Conservation (phyloP, 2,888 invertebrate genomes). For the Podotricha telesiphe region DNA sequence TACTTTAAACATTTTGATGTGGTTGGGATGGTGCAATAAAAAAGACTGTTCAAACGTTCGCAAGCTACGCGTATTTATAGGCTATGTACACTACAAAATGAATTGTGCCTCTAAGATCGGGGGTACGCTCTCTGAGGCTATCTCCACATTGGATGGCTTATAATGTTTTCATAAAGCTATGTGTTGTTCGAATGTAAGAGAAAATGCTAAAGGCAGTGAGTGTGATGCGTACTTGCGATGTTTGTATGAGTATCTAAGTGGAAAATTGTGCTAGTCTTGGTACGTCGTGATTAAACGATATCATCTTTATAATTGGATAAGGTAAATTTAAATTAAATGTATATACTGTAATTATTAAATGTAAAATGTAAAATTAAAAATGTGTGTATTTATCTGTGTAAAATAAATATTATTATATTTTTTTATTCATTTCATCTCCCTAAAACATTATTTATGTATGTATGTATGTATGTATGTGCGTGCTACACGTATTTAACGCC, state of each 20-base stretch:
- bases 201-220: conserved; percentile 34
- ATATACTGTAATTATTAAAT: neutral
- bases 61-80: conserved; percentile 73
- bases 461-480: no score
- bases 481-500: no score
- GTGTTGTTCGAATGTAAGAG: conserved; percentile 30
- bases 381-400: no score
- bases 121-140: conserved; percentile 54
- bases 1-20: conserved; percentile 59
- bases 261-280: conserved; percentile 56
- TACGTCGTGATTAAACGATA: conserved; percentile 48
- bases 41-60: conserved; percentile 76
- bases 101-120: conserved; percentile 61
- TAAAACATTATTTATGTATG: no score
- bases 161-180: conserved; percentile 21
- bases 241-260: conserved; percentile 56
- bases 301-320: conserved; percentile 40
- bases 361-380: neutral
- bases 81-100: conserved; percentile 63
- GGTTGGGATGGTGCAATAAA: conserved; percentile 72
- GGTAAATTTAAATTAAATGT: conserved; percentile 33
- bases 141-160: conserved; percentile 39
- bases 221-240: conserved; percentile 44
- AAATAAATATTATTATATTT: no score
- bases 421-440: no score